Conservation (phyloP, 2,113 vertebrate genomes). For the Pseudorectes ferrugineus region DNA sequence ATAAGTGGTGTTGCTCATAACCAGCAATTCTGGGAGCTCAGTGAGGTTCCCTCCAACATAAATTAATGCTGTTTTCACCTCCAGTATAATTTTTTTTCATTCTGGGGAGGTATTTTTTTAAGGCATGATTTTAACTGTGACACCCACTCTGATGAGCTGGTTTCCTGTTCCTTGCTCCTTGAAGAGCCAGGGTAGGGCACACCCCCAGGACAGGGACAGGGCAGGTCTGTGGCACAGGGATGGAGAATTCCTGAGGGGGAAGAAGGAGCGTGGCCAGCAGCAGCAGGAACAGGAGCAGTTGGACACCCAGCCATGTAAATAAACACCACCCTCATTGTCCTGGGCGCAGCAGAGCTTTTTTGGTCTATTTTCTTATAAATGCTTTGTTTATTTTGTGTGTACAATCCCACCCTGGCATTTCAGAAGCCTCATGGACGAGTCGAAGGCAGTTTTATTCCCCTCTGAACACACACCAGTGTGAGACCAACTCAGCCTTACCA, state of each 20-base stretch:
- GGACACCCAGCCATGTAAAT: constrained; percentile 39
- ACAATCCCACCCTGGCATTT: constrained; percentile 56
- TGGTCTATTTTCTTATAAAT: not conserved
- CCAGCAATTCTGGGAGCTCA: not conserved
- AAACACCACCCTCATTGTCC: constrained; percentile 16
- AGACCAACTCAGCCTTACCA: constrained; percentile 12
- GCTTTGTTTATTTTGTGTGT: constrained; percentile 46
- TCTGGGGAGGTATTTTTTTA: not conserved
- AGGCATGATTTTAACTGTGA: not conserved
- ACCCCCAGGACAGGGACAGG: not conserved
- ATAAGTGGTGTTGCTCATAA: not conserved
- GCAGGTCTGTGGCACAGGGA: not conserved
- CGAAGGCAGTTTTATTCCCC: constrained; percentile 32
- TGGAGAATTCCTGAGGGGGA: not conserved
- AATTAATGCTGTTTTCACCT: not conserved
- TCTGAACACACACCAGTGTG: constrained; percentile 16
- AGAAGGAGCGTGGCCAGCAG: not conserved
- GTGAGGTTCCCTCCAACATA: not conserved
- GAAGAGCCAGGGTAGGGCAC: not conserved
- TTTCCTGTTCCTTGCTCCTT: not conserved
- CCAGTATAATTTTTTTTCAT: not conserved
- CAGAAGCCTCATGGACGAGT: constrained; percentile 54
- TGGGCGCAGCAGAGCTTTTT: not conserved
- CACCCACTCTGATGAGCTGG: not conserved
- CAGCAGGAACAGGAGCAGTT: not conserved